Base-by-base conservation (phyloP, 2,888 invertebrate species). In the Biston betularia region DNA sequence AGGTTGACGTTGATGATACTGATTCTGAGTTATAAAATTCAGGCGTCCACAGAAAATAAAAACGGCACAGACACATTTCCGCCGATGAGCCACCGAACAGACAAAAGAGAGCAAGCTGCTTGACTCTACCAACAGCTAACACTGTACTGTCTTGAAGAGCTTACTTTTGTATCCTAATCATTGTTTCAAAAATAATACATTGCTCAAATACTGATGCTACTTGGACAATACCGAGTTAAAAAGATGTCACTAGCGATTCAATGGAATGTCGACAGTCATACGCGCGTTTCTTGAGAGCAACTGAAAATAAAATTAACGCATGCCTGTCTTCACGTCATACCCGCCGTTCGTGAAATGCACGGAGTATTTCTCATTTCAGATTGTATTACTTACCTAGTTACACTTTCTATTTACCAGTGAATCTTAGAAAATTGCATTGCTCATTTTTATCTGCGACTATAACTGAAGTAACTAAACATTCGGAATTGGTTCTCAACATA, bases 271-370 rank as follows among this genome's bases (percentile, higher is more conserved):
- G 66, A 46, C 55, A 56, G 50, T 63, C 54, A 60, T 50, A 24
- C 55, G 45, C 56, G 65, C 62, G 65, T 65, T 69, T 68, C 71
- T 55, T 57, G 68, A 65, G 64, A 65, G 66, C 42, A 33, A 64
- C 73, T 71, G 69, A 71, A 71, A 73, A 70, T 71, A 71, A 69
- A 68, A 61, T 67, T 63, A 56, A 65, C 58, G 66, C 65, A 65
- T 46, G 33, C 44, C 33, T 33, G 42, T 48, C 34, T 55, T 54
- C 42, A 35, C 45, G 35, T 60, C 52, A 61, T 34, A 14, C 38
- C 38, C 38, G 9, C 42, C 61, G 56, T 52, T 57, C 12, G 53
- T 46, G 49, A 58, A 53, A 46, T 58, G 53, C 62, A 50, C 15
- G 48, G 14, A n/a, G 33, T 40, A n/a, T 8, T 38, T 38, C 38